phyloP scores from a whole-genome alignment of 2,113 vertebrate species.

The Oreochromis tanganicae region DNA sequence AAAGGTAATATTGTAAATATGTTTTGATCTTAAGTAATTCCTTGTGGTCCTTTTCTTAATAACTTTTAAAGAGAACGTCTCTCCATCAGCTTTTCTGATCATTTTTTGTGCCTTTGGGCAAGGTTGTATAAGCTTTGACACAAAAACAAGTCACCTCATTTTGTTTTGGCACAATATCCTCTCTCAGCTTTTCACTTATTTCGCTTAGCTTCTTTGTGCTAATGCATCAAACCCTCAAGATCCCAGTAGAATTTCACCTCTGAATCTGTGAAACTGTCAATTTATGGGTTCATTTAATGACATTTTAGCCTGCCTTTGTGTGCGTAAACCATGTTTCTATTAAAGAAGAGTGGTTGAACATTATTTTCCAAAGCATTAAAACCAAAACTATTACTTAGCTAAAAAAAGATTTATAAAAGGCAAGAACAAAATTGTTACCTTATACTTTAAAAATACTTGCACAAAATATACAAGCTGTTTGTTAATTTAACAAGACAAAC shows the following conservation, averaged over 20 bases:
- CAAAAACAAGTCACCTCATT: background rate
- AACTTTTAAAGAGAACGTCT: background rate
- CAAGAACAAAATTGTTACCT: background rate
- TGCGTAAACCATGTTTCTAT: background rate
- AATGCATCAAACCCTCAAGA: slow-evolving; percentile 23
- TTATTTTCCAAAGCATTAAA: background rate
- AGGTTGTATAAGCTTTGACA: background rate
- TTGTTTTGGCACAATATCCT: slow-evolving; percentile 6
- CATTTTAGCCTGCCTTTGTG: background rate
- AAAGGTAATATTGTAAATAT: slow-evolving; percentile 74
- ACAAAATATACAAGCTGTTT: background rate
- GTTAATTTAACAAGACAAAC: background rate
- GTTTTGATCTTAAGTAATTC: background rate
- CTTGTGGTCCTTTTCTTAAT: background rate
- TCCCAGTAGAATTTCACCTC: background rate
- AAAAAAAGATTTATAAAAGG: background rate
- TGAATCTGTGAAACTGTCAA: background rate
- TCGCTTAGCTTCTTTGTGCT: background rate
- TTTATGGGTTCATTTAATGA: background rate
- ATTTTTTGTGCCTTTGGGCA: background rate
- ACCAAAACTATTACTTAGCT: background rate
- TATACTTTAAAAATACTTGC: background rate
- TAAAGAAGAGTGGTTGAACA: background rate
- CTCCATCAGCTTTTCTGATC: background rate
- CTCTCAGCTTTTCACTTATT: slow-evolving; percentile 38